These are phyloP conservation scores for Paraplagusia blochii DNA, from an alignment of 2,113 vertebrate species.

Conservation along the genomic window DNA sequence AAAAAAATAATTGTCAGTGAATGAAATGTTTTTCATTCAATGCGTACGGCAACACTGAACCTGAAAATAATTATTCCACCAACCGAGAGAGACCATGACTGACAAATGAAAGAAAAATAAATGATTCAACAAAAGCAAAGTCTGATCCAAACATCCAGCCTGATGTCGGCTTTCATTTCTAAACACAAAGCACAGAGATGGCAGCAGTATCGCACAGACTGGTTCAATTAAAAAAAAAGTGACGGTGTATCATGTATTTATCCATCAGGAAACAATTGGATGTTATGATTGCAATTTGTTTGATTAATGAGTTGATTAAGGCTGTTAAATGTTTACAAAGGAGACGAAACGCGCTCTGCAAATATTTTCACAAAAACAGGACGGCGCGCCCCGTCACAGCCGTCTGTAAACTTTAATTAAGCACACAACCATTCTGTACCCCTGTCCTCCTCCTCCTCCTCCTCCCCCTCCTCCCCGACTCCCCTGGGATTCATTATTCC, in stretches of 20 bases:
- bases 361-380: conserved; percentile 71
- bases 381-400: conserved; percentile 65
- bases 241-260: conserved; percentile 73
- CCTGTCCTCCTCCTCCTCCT: conserved; percentile 15
- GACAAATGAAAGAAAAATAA: not conserved
- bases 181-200: conserved; percentile 50
- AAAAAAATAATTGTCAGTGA: no score
- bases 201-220: conserved; percentile 30
- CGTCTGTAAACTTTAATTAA: conserved; percentile 80
- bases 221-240: conserved; percentile 62
- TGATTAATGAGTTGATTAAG: conserved; percentile 81
- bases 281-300: conserved; percentile 75
- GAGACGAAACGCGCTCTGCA: conserved; percentile 66
- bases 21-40: not conserved
- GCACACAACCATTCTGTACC: conserved; percentile 61
- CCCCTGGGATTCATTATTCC: conserved; percentile 75
- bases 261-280: conserved; percentile 75
- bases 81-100: not conserved
- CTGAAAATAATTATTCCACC: not conserved
- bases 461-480: conserved; percentile 36
- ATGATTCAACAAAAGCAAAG: not conserved
- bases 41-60: not conserved
- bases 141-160: conserved; percentile 9
- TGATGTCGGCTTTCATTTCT: conserved; percentile 17
- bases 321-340: conserved; percentile 74